Evolutionary conservation across 2,113 vertebrate species (phyloP).

Genomic region (Lagenorhynchus albirostris): DNA sequence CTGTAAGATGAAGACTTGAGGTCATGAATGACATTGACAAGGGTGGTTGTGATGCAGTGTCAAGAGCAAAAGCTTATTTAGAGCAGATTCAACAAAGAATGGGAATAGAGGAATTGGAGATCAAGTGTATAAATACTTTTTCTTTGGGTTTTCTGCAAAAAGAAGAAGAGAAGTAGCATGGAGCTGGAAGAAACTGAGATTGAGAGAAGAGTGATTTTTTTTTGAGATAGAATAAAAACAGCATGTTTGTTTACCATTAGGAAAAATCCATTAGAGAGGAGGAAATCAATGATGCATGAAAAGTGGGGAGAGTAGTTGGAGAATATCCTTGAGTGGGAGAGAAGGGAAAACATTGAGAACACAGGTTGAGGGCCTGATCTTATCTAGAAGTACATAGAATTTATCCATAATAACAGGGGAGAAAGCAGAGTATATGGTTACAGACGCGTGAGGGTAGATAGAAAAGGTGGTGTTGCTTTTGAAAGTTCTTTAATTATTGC

Average conservation of each 20-base stretch:
- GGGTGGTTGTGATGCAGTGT: not conserved
- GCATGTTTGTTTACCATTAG: not conserved
- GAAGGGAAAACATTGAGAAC: not conserved
- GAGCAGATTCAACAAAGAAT: not conserved
- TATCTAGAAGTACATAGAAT: not conserved
- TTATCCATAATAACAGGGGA: not conserved
- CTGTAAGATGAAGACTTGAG: not conserved
- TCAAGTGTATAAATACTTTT: not conserved
- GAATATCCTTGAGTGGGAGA: not conserved
- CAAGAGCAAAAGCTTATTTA: slow-evolving; percentile 4
- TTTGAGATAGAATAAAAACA: not conserved
- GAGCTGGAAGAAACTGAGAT: not conserved
- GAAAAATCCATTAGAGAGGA: not conserved
- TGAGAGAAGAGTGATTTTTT: not conserved
- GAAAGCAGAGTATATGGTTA: not conserved
- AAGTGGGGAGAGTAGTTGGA: not conserved
- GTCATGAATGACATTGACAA: not conserved
- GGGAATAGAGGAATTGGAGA: not conserved
- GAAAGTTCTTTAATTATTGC: not conserved
- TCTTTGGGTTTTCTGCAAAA: not conserved
- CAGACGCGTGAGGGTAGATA: not conserved
- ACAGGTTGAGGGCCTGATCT: not conserved
- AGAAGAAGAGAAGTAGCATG: slow-evolving; percentile 14
- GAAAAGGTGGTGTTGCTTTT: not conserved
- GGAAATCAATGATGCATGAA: not conserved